Evolutionary conservation across 2,888 invertebrate genomes (phyloP).

Genomic region (Heteropelma amictum): DNA sequence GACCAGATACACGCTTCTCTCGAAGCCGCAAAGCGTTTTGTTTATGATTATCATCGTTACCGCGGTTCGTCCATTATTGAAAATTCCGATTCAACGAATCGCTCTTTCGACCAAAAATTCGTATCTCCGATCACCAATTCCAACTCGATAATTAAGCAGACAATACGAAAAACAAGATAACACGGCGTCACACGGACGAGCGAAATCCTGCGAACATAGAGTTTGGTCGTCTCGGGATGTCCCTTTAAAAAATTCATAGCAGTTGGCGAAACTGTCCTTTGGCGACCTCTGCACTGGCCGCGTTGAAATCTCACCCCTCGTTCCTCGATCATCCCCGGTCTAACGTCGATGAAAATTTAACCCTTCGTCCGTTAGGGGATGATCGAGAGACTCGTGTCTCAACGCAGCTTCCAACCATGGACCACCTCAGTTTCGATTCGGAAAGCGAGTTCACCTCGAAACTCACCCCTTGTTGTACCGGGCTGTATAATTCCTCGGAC

Average conservation of each 20-base stretch:
- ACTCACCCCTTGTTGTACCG: conserved; percentile 52
- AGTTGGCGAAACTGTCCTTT: conserved; percentile 55
- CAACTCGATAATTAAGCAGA: neutral
- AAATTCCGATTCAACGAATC: neutral
- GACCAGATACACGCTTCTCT: conserved; percentile 2
- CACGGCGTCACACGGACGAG: neutral
- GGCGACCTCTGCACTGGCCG: neutral
- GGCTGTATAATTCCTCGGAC: conserved; percentile 57
- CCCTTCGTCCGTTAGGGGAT: conserved; percentile 58
- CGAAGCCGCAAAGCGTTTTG: conserved; percentile 51
- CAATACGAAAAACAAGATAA: neutral
- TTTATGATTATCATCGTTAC: conserved; percentile 48
- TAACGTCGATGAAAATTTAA: conserved; percentile 59
- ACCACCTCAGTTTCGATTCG: conserved; percentile 18
- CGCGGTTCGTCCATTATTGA: conserved; percentile 5
- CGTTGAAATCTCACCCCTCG: conserved; percentile 5
- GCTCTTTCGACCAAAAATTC: conserved; percentile 1
- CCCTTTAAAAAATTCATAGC: conserved; percentile 68
- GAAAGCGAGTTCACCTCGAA: conserved; percentile 25
- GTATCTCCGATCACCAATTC: neutral
- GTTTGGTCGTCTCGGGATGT: conserved; percentile 23
- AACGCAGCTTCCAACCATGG: conserved; percentile 51
- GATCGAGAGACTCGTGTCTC: conserved; percentile 54
- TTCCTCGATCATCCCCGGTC: conserved; percentile 35
- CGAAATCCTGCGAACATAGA: neutral